These are phyloP conservation scores for Therioaphis trifolii DNA, from an alignment of 2,888 invertebrate species.

Conservation along the genomic window DNA sequence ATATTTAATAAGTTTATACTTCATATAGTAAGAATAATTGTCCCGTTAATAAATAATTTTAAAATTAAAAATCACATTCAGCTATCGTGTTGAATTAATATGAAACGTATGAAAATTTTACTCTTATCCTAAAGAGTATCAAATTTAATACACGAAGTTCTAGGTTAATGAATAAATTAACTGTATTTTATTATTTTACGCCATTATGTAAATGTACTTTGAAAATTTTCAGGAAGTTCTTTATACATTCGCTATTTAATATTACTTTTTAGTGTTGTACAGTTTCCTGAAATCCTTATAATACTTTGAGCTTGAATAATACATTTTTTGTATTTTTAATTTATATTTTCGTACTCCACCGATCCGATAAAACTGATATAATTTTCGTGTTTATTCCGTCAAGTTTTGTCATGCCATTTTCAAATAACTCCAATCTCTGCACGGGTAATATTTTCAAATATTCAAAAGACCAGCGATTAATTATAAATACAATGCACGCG, in stretches of 20 bases:
- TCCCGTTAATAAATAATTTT: background rate
- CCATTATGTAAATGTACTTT: conserved; percentile 40
- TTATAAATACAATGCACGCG: no score
- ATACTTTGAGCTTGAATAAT: background rate
- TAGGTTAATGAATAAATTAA: conserved; percentile 32
- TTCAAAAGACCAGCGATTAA: no score
- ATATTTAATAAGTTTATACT: no score
- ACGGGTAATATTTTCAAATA: no score
- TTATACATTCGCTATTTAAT: conserved; percentile 14
- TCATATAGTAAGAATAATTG: background rate
- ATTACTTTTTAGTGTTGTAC: background rate
- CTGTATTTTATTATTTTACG: conserved; percentile 38
- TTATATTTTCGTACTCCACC: background rate
- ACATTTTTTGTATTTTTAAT: background rate
- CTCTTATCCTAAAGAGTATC: conserved; percentile 25
- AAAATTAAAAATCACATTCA: background rate
- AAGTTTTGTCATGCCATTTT: background rate
- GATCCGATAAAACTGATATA: background rate
- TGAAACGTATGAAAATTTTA: background rate
- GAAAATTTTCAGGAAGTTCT: conserved; percentile 38
- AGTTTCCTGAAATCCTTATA: background rate
- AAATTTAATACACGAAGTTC: conserved; percentile 29
- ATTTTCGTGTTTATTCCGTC: background rate
- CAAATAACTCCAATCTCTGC: background rate
- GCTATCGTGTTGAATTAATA: conserved; percentile 12